Evolutionary conservation across 2,113 vertebrate species (phyloP), one percentile per base, ranked within the genome.

Genomic region (Phalacrocorax aristotelis): DNA sequence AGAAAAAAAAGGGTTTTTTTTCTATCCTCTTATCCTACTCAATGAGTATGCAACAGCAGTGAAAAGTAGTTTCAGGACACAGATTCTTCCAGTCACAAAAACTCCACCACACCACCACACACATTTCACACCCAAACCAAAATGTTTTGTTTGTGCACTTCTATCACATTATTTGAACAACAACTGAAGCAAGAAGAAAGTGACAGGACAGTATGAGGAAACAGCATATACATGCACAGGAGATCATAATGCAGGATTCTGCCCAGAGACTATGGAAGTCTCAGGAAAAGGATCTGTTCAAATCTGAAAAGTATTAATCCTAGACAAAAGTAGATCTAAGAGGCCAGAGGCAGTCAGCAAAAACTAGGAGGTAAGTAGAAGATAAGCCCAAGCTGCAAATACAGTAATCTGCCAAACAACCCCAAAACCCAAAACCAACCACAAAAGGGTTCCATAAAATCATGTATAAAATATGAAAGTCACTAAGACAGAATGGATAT

Each of bases 221-320:
- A 66, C 9, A 60, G 36, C 29, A 68, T 1, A 2, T 48, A 12
- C 25, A n/a, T 0, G 0, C 16, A 61, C 23, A 61, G 2, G 2
- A 19, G 34, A 48, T 18, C 10, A 2, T 30, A 78, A 36, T 2
- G 6, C 4, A 57, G 11, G 36, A 78, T 51, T 83, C 32, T 71
- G n/a, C 16, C 21, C 30, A 54, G 17, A 65, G 15, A 87, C 44
- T 10, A 66, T 1, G 3, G 40, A 54, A 36, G 21, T 30, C 15
- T 55, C 44, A 88, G 29, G 8, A 36, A 58, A 83, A 46, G 3
- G 1, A n/a, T 68, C 22, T 72, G 15, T 36, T 60, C 16, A 58
- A 46, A 57, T 20, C 21, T 64, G 21, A 36, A 75, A 30, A 60
- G 25, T 3, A 49, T 16, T 52, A 62, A 86, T 11, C 8, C 25